A percentile compares a stretch with the other conserved stretches of the same genome.
phyloP scores from a whole-genome alignment of 2,113 vertebrate genomes.

The Forbesichthys agassizii region DNA sequence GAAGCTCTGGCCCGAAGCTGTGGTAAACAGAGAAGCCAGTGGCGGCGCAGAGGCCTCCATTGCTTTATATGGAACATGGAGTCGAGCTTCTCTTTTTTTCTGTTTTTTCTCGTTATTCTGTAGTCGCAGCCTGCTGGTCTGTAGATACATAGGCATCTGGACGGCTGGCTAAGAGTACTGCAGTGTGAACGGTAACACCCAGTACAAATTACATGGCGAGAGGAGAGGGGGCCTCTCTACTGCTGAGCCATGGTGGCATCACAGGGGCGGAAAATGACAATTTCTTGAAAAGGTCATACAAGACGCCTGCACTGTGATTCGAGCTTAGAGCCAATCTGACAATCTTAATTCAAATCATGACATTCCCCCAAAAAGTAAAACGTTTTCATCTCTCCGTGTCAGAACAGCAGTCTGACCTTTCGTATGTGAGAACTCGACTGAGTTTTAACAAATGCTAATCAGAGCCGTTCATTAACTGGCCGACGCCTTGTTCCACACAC shows the following conservation, averaged over 20 bases:
- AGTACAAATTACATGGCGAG: conserved; percentile 74
- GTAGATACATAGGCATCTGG: conserved; percentile 67
- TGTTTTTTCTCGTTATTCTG: conserved; percentile 69
- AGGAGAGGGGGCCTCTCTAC: conserved; percentile 64
- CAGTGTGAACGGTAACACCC: conserved; percentile 76
- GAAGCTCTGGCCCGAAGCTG: conserved; percentile 37
- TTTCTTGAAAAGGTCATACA: conserved; percentile 84
- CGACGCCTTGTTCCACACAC: conserved; percentile 19
- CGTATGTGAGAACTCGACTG: conserved; percentile 71
- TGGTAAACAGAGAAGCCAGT: conserved; percentile 34
- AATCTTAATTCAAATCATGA: conserved; percentile 85
- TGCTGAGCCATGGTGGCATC: conserved; percentile 76
- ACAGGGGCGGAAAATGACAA: conserved; percentile 83
- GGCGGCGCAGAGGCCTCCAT: conserved; percentile 50
- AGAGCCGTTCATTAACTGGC: conserved; percentile 70
- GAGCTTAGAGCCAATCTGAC: conserved; percentile 79
- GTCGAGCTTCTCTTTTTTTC: conserved; percentile 66
- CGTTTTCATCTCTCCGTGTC: conserved; percentile 74
- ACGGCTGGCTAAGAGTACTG: conserved; percentile 61
- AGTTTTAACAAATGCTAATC: conserved; percentile 81
- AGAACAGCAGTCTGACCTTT: conserved; percentile 77
- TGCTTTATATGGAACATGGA: conserved; percentile 65
- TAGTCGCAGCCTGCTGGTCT: conserved; percentile 75
- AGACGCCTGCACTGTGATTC: conserved; percentile 72
- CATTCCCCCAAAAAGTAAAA: conserved; percentile 72